Evolutionary conservation across 2,888 invertebrate species (phyloP).

Genomic region (Oxycera nigricornis): DNA sequence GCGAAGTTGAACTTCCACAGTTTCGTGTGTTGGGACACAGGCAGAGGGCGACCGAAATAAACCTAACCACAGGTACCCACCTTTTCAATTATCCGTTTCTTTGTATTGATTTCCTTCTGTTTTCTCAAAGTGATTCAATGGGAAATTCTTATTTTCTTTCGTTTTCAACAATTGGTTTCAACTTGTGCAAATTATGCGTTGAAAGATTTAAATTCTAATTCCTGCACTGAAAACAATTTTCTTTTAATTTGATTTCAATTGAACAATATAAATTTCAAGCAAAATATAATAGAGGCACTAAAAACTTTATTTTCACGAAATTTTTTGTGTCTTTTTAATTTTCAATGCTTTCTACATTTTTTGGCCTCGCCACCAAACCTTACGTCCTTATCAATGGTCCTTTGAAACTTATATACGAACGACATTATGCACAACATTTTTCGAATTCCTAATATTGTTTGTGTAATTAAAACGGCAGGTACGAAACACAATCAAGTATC

Average conservation of each 20-base stretch:
- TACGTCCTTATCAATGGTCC: slow-evolving; percentile 10
- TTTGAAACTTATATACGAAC: slow-evolving; percentile 11
- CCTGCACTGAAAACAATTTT: background rate
- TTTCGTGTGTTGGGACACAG: slow-evolving; percentile 96
- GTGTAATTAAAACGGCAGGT: slow-evolving; percentile 20
- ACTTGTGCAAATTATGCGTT: too few species aligned
- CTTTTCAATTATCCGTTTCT: slow-evolving; percentile 51
- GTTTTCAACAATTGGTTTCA: background rate
- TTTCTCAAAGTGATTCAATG: slow-evolving; percentile 1
- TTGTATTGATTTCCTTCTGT: slow-evolving; percentile 36
- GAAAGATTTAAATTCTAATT: slow-evolving; percentile 2
- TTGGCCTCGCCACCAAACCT: slow-evolving; percentile 5
- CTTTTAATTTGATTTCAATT: slow-evolving; percentile 7
- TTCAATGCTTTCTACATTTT: slow-evolving; percentile 5
- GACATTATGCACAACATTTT: slow-evolving; percentile 31
- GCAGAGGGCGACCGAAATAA: slow-evolving; percentile 92
- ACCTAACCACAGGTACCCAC: slow-evolving; percentile 92
- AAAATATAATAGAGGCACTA: slow-evolving; percentile 28
- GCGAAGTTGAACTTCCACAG: slow-evolving; percentile 95
- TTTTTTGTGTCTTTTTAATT: background rate
- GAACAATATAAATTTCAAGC: background rate
- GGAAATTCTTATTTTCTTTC: slow-evolving; percentile 14
- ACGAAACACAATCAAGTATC: slow-evolving; percentile 1
- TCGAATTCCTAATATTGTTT: slow-evolving; percentile 36
- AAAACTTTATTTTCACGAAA: background rate